phyloP scores from a whole-genome alignment of 2,797 vertebrate species.

The Macropus fuliginosus region DNA sequence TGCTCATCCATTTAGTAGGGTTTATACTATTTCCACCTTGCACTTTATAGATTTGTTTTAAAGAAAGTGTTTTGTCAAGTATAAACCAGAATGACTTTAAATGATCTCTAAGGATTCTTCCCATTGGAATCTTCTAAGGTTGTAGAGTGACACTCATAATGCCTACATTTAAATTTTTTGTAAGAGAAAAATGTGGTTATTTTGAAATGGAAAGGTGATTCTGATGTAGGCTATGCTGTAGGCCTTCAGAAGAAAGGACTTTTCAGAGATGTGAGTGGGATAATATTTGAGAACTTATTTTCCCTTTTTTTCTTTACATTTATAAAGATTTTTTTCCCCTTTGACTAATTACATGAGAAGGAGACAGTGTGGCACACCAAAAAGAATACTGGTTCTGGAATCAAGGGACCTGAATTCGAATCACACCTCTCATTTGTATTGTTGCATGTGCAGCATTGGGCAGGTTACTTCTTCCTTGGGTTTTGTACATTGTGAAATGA shows the following conservation, averaged over 20 bases:
- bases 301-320: background rate
- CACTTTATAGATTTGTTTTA: background rate
- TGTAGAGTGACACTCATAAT: background rate
- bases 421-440: background rate
- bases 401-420: background rate
- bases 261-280: background rate
- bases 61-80: background rate
- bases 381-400: background rate
- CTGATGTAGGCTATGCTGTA: background rate
- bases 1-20: background rate
- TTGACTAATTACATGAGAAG: background rate
- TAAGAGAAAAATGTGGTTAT: background rate
- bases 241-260: background rate
- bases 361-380: background rate
- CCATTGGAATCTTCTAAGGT: background rate
- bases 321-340: background rate
- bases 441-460: background rate
- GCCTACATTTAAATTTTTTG: background rate
- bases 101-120: background rate
- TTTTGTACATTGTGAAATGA: background rate
- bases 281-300: background rate
- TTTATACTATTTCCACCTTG: background rate
- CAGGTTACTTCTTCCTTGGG: background rate
- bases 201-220: background rate
- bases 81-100: background rate